Conservation (phyloP, 2,113 vertebrate species). For the Prinia subflava region DNA sequence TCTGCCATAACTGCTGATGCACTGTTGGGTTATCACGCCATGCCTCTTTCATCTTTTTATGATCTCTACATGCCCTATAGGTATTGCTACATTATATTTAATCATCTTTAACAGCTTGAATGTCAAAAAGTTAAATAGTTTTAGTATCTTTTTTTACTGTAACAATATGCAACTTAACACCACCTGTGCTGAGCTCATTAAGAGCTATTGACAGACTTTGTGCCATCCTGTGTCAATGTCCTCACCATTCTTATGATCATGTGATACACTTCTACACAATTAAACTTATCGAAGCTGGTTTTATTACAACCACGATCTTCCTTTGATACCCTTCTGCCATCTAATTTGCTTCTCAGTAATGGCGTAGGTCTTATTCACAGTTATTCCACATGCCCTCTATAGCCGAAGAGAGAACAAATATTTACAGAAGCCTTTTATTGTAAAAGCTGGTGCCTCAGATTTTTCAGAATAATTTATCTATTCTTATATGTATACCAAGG, state of each 20-base stretch:
- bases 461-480: neutral
- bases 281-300: neutral
- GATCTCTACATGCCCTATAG: constrained; percentile 54
- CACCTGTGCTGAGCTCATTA: neutral
- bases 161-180: constrained; percentile 45
- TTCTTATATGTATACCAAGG: neutral
- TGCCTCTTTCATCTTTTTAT: constrained; percentile 60
- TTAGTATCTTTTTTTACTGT: constrained; percentile 38
- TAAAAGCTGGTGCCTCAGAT: neutral
- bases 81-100: constrained; percentile 49
- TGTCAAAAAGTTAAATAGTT: constrained; percentile 65
- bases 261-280: neutral
- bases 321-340: neutral
- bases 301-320: neutral
- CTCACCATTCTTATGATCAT: neutral
- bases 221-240: neutral
- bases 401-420: neutral
- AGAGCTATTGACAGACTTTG: neutral
- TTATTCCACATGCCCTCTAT: neutral
- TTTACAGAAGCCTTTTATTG: fast-evolving
- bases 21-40: constrained; percentile 36
- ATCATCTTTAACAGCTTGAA: constrained; percentile 61
- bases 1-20: constrained; percentile 41
- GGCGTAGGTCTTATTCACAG: neutral
- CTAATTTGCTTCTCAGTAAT: neutral